Evolutionary conservation across 2,888 invertebrate genomes (phyloP).

Genomic region (Cephus sareptanus): DNA sequence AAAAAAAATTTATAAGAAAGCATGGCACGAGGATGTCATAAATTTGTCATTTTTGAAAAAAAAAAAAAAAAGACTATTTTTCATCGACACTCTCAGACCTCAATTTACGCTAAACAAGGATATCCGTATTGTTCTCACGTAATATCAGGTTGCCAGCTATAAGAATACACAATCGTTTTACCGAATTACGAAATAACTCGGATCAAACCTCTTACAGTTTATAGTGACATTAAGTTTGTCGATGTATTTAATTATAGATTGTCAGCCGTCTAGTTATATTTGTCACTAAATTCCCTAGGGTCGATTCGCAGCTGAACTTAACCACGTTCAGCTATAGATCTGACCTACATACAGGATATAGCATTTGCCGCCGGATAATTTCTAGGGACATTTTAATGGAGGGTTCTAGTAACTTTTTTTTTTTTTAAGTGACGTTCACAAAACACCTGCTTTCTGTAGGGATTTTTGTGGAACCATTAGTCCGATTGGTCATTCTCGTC

Average conservation of each 20-base stretch:
- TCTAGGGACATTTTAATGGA: not conserved
- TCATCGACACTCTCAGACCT: no score
- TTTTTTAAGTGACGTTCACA: accelerated
- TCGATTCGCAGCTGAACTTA: not conserved
- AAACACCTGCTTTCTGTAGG: not conserved
- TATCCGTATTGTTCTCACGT: not conserved
- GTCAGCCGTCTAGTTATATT: not conserved
- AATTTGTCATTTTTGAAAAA: no score
- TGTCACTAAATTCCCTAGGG: not conserved
- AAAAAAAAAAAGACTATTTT: no score
- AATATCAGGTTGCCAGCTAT: not conserved
- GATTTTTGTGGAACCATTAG: not conserved
- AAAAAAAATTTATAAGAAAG: not conserved
- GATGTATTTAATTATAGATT: not conserved
- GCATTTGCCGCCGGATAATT: not conserved
- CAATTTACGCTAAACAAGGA: not conserved
- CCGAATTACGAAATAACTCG: not conserved
- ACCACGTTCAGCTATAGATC: not conserved
- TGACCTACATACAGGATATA: no score
- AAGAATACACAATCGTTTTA: not conserved
- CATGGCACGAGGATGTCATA: not conserved
- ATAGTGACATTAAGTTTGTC: not conserved
- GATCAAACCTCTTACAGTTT: not conserved
- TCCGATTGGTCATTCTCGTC: not conserved
- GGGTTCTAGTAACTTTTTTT: not conserved